These are phyloP conservation scores for Cyrtorhinus lividipennis DNA, from an alignment of 1,140 invertebrate genomes.

Conservation along the genomic window DNA sequence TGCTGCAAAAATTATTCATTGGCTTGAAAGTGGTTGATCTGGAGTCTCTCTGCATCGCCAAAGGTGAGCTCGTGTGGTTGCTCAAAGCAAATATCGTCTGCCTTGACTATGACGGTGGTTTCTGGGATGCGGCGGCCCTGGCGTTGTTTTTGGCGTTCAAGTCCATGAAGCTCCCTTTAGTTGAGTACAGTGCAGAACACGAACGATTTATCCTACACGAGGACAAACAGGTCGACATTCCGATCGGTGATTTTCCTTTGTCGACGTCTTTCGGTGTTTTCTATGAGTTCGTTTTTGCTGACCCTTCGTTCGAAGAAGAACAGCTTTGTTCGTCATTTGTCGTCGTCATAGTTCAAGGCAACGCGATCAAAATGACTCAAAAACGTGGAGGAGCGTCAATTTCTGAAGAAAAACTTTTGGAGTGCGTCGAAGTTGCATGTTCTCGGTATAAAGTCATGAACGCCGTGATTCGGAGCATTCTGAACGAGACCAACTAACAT, in stretches of 20 bases:
- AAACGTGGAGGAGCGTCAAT: slow-evolving; percentile 11
- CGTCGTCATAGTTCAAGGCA: not conserved
- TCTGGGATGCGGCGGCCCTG: slow-evolving; percentile 60
- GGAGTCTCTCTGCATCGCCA: slow-evolving; percentile 51
- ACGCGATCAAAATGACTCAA: slow-evolving; percentile 11
- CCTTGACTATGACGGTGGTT: slow-evolving; percentile 65
- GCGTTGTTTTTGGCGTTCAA: slow-evolving; percentile 55
- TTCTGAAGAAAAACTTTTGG: slow-evolving; percentile 5
- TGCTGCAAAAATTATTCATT: slow-evolving; percentile 49
- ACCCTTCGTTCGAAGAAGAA: slow-evolving; percentile 12
- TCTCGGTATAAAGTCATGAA: slow-evolving; percentile 12
- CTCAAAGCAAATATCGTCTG: slow-evolving; percentile 65
- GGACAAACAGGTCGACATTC: not conserved
- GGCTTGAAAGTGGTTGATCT: slow-evolving; percentile 52
- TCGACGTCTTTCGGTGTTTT: slow-evolving; percentile 15
- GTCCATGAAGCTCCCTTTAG: slow-evolving; percentile 29
- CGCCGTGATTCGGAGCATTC: not conserved
- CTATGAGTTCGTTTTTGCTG: slow-evolving; percentile 13
- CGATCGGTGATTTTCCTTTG: not conserved
- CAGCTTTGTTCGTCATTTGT: slow-evolving; percentile 8
- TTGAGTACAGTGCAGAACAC: slow-evolving; percentile 4
- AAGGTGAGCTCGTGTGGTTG: slow-evolving; percentile 64
- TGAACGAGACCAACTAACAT: too few species aligned
- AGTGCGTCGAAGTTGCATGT: slow-evolving; percentile 4
- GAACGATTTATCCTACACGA: slow-evolving; percentile 4